phyloP scores from a whole-genome alignment of 2,797 vertebrate genomes.

The Tenualosa thibaudeaui region DNA sequence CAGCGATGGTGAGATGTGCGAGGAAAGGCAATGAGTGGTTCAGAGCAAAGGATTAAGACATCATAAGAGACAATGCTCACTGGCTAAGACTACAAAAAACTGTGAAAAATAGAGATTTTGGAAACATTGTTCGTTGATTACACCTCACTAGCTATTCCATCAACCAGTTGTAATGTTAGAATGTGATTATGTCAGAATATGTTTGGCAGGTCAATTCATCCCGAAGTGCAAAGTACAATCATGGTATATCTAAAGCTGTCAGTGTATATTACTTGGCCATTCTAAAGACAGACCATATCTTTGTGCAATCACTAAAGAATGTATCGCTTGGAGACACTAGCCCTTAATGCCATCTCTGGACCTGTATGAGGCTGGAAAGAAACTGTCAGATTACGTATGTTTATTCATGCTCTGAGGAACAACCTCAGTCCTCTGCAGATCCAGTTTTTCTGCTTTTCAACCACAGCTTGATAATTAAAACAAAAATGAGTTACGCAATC shows the following conservation, averaged over 20 bases:
- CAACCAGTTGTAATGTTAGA: too few species aligned
- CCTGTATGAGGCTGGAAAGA: background rate
- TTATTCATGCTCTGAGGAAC: background rate
- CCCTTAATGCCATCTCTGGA: background rate
- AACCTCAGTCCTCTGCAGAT: background rate
- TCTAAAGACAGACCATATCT: background rate
- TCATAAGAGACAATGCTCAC: background rate
- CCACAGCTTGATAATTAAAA: slow-evolving; percentile 11
- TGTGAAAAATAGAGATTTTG: too few species aligned
- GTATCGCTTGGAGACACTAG: background rate
- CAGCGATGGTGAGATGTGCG: background rate
- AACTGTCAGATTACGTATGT: background rate
- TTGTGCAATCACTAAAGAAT: background rate
- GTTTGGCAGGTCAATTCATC: too few species aligned
- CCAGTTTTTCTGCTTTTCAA: background rate
- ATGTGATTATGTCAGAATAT: too few species aligned
- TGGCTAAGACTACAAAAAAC: too few species aligned
- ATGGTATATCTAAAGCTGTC: too few species aligned
- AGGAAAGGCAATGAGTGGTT: too few species aligned
- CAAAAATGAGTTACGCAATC: slow-evolving; percentile 1
- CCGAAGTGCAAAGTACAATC: too few species aligned
- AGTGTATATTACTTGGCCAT: background rate
- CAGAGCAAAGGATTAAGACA: too few species aligned
- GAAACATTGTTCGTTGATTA: background rate
- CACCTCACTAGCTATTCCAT: background rate